A percentile compares a stretch with the other conserved stretches of the same genome.
Conservation (phyloP, 1,140 invertebrate species). For the Bombus ignitus region DNA sequence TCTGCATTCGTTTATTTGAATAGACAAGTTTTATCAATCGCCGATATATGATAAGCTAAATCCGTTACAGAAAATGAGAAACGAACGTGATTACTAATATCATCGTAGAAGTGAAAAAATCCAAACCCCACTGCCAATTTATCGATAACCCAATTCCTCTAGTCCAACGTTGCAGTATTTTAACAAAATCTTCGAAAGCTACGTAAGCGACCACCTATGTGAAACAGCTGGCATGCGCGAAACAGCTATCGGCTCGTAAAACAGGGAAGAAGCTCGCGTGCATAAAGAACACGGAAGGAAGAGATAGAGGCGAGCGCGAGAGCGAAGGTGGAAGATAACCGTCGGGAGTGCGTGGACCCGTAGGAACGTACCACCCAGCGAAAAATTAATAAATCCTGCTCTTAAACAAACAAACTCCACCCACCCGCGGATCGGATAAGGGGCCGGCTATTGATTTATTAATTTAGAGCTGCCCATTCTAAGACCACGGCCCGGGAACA, state of each 20-base stretch:
- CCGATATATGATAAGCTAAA: too few relatives aligned
- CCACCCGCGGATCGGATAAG: constrained; percentile 81
- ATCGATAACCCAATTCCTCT: neutral
- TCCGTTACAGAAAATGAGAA: too few relatives aligned
- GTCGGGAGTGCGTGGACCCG: constrained; percentile 58
- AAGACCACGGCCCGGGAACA: constrained; percentile 65
- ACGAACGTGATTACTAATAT: too few relatives aligned
- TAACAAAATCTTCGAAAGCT: neutral
- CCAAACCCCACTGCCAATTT: neutral
- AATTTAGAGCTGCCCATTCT: constrained; percentile 83
- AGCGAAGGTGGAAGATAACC: constrained; percentile 52
- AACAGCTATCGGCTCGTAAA: constrained; percentile 30
- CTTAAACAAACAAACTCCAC: constrained; percentile 83
- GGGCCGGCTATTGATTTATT: constrained; percentile 81
- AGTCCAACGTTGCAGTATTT: neutral
- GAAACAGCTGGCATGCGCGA: neutral
- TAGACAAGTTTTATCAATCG: neutral
- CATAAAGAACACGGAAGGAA: constrained; percentile 68
- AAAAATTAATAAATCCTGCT: constrained; percentile 83
- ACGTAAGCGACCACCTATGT: neutral
- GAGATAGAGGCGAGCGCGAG: constrained; percentile 47
- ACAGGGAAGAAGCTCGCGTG: constrained; percentile 51
- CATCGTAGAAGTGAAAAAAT: neutral
- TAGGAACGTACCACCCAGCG: constrained; percentile 79
- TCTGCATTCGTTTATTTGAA: neutral